These are phyloP conservation scores for Cyclophora albipunctata DNA, from an alignment of 2,888 invertebrate genomes.

Conservation along the genomic window DNA sequence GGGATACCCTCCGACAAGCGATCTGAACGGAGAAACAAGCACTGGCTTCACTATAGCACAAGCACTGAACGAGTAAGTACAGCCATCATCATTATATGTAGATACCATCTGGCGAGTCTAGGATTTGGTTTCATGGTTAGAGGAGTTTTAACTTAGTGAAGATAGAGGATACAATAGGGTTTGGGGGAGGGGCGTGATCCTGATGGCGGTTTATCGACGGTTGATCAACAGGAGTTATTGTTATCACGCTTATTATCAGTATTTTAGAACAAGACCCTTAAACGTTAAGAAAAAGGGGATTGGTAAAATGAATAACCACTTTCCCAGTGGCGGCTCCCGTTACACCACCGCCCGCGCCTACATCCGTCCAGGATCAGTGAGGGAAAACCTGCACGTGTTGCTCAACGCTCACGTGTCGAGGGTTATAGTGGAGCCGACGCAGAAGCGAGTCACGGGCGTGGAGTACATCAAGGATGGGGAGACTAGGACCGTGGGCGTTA, in stretches of 20 bases:
- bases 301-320: slow-evolving; percentile 6
- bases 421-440: slow-evolving; percentile 64
- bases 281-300: neutral
- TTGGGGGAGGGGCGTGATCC: too few relatives aligned
- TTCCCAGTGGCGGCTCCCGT: slow-evolving; percentile 74
- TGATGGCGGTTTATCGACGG: too few relatives aligned
- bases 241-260: too few relatives aligned
- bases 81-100: too few relatives aligned
- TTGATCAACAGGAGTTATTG: too few relatives aligned
- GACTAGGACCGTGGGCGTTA: slow-evolving; percentile 59
- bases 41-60: slow-evolving; percentile 81
- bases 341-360: slow-evolving; percentile 78
- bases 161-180: too few relatives aligned
- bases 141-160: too few relatives aligned
- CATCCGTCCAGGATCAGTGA: slow-evolving; percentile 73
- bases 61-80: slow-evolving; percentile 72
- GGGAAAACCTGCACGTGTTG: slow-evolving; percentile 77
- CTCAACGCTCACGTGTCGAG: slow-evolving; percentile 77
- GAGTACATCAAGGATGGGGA: slow-evolving; percentile 74
- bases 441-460: slow-evolving; percentile 74
- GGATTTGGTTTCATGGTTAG: too few relatives aligned
- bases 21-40: slow-evolving; percentile 78
- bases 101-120: neutral
- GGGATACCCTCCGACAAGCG: slow-evolving; percentile 77
- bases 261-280: too few relatives aligned